Percentiles rank a stretch among this genome's conserved stretches.
These are phyloP conservation scores for Aplysina aerophoba DNA, from an alignment of 37 sponge, comb jelly and placozoan genomes.

Conservation along the genomic window DNA sequence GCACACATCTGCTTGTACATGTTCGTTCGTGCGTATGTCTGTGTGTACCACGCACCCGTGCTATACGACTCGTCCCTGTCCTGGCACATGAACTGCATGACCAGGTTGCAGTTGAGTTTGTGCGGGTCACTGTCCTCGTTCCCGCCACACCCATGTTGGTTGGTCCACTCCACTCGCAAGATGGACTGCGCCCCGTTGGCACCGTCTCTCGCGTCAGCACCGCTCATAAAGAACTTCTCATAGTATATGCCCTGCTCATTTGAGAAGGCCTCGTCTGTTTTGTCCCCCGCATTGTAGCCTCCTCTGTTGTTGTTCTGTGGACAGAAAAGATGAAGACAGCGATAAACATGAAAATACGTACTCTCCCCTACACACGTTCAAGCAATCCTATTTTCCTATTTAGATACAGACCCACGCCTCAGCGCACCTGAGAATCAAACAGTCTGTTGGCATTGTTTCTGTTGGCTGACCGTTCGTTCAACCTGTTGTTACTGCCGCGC, in stretches of 20 bases:
- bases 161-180: slow-evolving; percentile 94
- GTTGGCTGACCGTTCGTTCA: slow-evolving; percentile 95
- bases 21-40: not conserved
- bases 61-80: slow-evolving; percentile 39
- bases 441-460: slow-evolving; percentile 93
- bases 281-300: slow-evolving; percentile 97
- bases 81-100: slow-evolving; percentile 96
- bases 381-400: not conserved
- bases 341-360: too few species aligned
- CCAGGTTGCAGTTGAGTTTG: slow-evolving; percentile 97
- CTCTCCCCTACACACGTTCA: too few species aligned
- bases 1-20: not conserved
- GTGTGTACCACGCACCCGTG: slow-evolving; percentile 25
- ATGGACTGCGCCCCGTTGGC: slow-evolving; percentile 32
- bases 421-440: slow-evolving; percentile 96
- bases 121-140: slow-evolving; percentile 90
- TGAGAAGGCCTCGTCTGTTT: slow-evolving; percentile 40
- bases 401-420: not conserved
- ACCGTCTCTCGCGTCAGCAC: not conserved
- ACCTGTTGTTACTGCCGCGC: slow-evolving; percentile 95
- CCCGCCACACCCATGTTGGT: slow-evolving; percentile 99
- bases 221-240: slow-evolving; percentile 46
- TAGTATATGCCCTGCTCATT: slow-evolving; percentile 74
- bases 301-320: slow-evolving; percentile 97
- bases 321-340: not conserved